Base-by-base conservation (phyloP, 2,888 invertebrate species). In the Troilus luridus region DNA sequence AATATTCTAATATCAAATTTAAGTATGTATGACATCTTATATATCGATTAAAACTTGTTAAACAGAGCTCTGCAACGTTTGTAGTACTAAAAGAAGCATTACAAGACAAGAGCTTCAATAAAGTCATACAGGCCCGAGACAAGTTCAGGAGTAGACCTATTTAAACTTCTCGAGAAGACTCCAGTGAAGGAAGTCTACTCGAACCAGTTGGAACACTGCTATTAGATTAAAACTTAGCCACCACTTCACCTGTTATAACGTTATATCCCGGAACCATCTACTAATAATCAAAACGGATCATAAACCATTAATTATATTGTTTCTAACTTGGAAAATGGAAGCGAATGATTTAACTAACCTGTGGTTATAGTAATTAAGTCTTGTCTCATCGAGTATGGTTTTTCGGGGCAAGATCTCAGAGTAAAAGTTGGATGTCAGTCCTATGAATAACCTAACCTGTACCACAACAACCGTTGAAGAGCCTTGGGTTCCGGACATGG, bases 221-320 rank as follows among this genome's bases (percentile, higher is more conserved):
- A 77, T 77, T 77, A 19, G 72, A 77, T 77, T 77, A 77, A 77
- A 77, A 77, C 72, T 27, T 77, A 77, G 8, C 72, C 14, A 77
- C 72, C 72, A 77, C 41, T 41, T 41, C 27, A 17, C 17, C 72
- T 41, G 6, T 77, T 77, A 77, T 27, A 27, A 8, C 72, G 41
- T 77, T 77, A 77, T 77, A 77, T 41, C 27, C 27, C 2, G 14
- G 41, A 41, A 41, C 24, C 72, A 41, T 19, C 67, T 27, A 17
- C 72, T 77, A 77, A 77, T 77, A 77, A 41, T 77, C 41, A 41
- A 77, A 77, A 27, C 41, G 72, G 72, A 77, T 77, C 72, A 77
- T 77, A 77, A 41, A 41, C 72, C 72, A 77, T 77, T 24, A 77
- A 77, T 77, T 72, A 27, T 72, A 72, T 72, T 24, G 14, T 12